Evolutionary conservation across 2,888 invertebrate genomes (phyloP).

Genomic region (Tachina lurida): DNA sequence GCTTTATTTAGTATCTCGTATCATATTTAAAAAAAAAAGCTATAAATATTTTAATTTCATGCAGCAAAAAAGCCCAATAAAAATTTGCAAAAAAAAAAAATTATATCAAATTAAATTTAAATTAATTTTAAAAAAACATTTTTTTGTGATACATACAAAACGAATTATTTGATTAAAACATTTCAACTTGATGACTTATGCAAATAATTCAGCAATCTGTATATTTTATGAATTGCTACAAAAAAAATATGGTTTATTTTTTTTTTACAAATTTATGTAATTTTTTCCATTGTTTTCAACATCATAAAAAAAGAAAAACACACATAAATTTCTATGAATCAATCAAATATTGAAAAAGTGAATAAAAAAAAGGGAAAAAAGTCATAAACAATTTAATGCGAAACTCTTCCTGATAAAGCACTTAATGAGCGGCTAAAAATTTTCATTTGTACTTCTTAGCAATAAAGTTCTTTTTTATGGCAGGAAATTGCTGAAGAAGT

Average conservation of each 20-base stretch:
- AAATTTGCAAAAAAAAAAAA: not conserved
- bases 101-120: slow-evolving; percentile 17
- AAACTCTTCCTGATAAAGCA: not conserved
- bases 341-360: slow-evolving; percentile 46
- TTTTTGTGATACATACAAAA: not conserved
- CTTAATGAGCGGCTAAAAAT: slow-evolving; percentile 3
- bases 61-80: not conserved
- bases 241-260: slow-evolving; percentile 3
- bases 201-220: slow-evolving; percentile 29
- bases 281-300: slow-evolving; percentile 35
- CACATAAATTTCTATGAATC: slow-evolving; percentile 46
- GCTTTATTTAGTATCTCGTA: not conserved
- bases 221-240: slow-evolving; percentile 16
- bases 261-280: slow-evolving; percentile 35
- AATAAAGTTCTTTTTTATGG: not conserved
- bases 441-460: too few relatives aligned
- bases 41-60: not conserved
- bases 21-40: not conserved
- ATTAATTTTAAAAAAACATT: slow-evolving; percentile 10
- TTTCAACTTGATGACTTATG: slow-evolving; percentile 43
- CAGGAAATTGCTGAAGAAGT: not conserved
- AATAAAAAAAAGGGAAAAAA: not conserved
- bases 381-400: slow-evolving; percentile 34
- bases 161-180: slow-evolving; percentile 47
- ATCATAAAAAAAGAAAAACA: slow-evolving; percentile 24